Conservation (phyloP, 2,113 vertebrate species). For the Pangasianodon gigas region DNA sequence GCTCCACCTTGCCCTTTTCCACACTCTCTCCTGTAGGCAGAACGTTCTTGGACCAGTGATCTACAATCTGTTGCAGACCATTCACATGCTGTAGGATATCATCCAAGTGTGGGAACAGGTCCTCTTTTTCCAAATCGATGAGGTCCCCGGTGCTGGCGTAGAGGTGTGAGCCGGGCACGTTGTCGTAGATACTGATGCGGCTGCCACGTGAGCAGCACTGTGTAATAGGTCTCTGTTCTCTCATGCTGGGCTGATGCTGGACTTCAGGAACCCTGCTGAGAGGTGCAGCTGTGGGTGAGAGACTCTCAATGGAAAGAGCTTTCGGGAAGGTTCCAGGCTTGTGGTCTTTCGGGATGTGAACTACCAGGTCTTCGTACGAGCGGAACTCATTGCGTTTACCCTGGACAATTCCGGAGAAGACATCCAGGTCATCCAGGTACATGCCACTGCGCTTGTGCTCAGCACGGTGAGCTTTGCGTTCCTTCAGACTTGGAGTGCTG, state of each 20-base stretch:
- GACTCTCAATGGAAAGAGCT: slow-evolving; percentile 95
- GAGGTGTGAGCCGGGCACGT: slow-evolving; percentile 91
- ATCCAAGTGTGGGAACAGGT: slow-evolving; percentile 86
- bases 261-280: slow-evolving; percentile 76
- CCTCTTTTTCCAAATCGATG: slow-evolving; percentile 88
- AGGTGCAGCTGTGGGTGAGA: slow-evolving; percentile 78
- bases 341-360: slow-evolving; percentile 95
- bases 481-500: slow-evolving; percentile 82
- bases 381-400: slow-evolving; percentile 81
- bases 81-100: slow-evolving; percentile 92
- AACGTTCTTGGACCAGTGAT: slow-evolving; percentile 88
- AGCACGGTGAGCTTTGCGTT: slow-evolving; percentile 78
- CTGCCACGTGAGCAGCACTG: slow-evolving; percentile 85
- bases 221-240: slow-evolving; percentile 74
- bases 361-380: slow-evolving; percentile 91
- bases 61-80: slow-evolving; percentile 88
- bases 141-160: slow-evolving; percentile 96
- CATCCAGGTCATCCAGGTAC: slow-evolving; percentile 90
- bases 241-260: slow-evolving; percentile 64
- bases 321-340: slow-evolving; percentile 98
- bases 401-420: slow-evolving; percentile 72
- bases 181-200: slow-evolving; percentile 84
- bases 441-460: slow-evolving; percentile 86
- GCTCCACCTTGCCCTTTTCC: slow-evolving; percentile 65
- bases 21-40: slow-evolving; percentile 76